Percentiles rank a stretch among this genome's conserved stretches.
Conservation (phyloP, 2,113 vertebrate species). For the Laticauda laticaudata region DNA sequence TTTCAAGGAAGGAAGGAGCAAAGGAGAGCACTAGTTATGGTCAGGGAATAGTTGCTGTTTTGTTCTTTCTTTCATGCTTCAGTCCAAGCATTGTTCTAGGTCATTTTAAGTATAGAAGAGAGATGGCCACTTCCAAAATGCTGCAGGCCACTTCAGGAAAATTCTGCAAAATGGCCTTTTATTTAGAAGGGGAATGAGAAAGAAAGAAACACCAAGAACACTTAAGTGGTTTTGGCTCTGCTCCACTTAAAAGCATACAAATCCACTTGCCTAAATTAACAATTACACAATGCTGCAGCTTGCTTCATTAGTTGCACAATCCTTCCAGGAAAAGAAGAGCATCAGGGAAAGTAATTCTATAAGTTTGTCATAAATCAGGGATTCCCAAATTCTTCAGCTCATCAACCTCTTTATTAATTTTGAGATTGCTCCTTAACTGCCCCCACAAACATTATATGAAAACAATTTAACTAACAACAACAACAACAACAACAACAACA, state of each 20-base stretch:
- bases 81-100: not conserved
- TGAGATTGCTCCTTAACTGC: not conserved
- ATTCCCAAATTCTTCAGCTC: not conserved
- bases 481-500: no score
- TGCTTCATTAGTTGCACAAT: not conserved
- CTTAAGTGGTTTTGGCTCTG: not conserved
- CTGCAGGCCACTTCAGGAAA: not conserved
- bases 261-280: not conserved
- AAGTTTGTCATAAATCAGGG: not conserved
- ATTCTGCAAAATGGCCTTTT: not conserved
- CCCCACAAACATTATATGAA: not conserved
- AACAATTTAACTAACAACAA: not conserved
- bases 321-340: not conserved
- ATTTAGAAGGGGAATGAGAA: not conserved
- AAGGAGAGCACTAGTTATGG: not conserved
- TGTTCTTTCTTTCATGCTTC: not conserved
- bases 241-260: not conserved
- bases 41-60: not conserved
- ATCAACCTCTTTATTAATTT: not conserved
- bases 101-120: not conserved
- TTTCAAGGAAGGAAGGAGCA: not conserved
- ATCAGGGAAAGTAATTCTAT: not conserved
- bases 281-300: not conserved
- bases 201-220: not conserved
- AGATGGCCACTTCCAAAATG: not conserved